Conservation (phyloP, 2,888 invertebrate genomes). For the Clivina fossor region DNA sequence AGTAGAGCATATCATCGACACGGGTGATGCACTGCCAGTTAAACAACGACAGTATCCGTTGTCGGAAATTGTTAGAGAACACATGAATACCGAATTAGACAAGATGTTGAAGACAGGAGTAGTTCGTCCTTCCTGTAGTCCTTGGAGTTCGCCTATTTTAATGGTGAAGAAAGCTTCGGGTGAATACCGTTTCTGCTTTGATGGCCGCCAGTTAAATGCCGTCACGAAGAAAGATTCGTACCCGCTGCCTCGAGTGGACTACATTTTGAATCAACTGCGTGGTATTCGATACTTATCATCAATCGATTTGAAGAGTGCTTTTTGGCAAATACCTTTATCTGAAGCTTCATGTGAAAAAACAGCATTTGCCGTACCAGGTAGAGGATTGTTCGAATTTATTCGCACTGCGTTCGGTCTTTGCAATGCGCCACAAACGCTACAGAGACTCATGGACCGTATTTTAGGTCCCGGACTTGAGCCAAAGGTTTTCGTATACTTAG, state of each 20-base stretch:
- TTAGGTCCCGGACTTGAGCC: neutral
- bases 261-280: slow-evolving; percentile 40
- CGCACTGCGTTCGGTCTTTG: slow-evolving; percentile 41
- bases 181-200: slow-evolving; percentile 34
- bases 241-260: slow-evolving; percentile 39
- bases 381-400: slow-evolving; percentile 1
- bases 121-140: slow-evolving; percentile 39
- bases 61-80: neutral
- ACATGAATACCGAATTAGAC: neutral
- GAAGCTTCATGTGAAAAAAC: slow-evolving; percentile 3
- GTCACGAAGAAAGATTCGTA: slow-evolving; percentile 31
- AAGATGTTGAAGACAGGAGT: slow-evolving; percentile 38
- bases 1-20: neutral
- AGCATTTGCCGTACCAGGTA: slow-evolving; percentile 1
- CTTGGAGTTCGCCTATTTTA: slow-evolving; percentile 46
- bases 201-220: slow-evolving; percentile 32
- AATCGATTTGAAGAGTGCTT: neutral
- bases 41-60: neutral
- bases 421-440: slow-evolving; percentile 39
- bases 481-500: slow-evolving; percentile 9
- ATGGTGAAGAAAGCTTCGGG: slow-evolving; percentile 44
- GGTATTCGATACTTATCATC: neutral
- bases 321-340: neutral
- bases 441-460: neutral
- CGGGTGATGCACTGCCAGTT: neutral